Evolutionary conservation across 2,888 invertebrate genomes (phyloP).

Genomic region (Amphipoea lucens): DNA sequence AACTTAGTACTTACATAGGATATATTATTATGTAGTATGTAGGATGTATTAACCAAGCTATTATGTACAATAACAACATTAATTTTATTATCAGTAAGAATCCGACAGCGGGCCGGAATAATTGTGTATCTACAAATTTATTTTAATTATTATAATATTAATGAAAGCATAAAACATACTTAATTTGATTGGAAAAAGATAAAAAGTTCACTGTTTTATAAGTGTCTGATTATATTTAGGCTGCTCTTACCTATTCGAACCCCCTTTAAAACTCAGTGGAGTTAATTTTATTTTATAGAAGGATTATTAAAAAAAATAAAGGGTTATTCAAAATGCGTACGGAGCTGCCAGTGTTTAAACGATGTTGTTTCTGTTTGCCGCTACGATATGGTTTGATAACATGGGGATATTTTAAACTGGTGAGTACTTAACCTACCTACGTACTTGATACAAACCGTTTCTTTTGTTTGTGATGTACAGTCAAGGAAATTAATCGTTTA

Average conservation of each 20-base stretch:
- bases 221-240: background rate
- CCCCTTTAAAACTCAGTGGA: background rate
- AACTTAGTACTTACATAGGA: background rate
- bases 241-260: background rate
- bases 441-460: background rate
- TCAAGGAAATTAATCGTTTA: too few species aligned
- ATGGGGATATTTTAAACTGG: conserved; percentile 67
- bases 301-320: background rate
- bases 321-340: conserved; percentile 55
- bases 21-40: background rate
- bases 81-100: conserved; percentile 27
- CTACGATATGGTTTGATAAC: conserved; percentile 65
- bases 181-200: background rate
- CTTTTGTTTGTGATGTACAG: background rate
- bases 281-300: background rate
- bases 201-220: background rate
- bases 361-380: conserved; percentile 70
- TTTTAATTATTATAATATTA: background rate
- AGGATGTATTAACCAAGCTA: background rate
- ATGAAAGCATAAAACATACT: conserved; percentile 5
- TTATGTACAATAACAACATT: conserved; percentile 1
- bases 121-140: conserved; percentile 7
- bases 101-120: background rate
- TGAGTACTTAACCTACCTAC: conserved; percentile 35
- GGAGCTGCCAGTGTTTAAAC: conserved; percentile 61